Conservation (phyloP, 1,140 invertebrate genomes). For the Eurosta solidaginis region DNA sequence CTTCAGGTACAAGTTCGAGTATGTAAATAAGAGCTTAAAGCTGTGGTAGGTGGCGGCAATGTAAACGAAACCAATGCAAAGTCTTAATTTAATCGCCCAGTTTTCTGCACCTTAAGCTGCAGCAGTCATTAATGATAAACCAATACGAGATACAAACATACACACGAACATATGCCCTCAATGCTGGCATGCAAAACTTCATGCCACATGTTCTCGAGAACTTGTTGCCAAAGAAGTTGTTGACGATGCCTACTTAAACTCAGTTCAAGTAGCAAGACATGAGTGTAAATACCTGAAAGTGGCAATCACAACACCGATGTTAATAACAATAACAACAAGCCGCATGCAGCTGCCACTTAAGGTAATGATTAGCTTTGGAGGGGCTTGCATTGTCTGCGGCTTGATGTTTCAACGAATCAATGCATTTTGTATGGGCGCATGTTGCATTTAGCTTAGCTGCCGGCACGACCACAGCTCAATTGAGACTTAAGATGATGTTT, state of each 20-base stretch:
- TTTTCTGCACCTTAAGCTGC: not conserved
- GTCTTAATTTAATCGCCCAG: conserved; percentile 20
- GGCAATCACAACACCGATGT: not conserved
- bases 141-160: not conserved
- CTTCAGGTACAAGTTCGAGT: not conserved
- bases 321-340: not conserved
- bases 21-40: not conserved
- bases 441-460: not conserved
- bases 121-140: not conserved
- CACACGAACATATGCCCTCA: too few relatives aligned
- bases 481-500: not conserved
- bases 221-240: not conserved
- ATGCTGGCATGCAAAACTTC: not conserved
- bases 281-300: conserved; percentile 10
- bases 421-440: not conserved
- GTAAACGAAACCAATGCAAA: not conserved
- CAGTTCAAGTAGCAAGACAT: not conserved
- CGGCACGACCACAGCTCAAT: not conserved
- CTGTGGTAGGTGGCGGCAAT: not conserved
- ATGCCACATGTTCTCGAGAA: not conserved
- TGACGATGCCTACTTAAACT: too few relatives aligned
- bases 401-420: conserved; percentile 18
- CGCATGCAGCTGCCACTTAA: not conserved
- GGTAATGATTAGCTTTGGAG: not conserved
- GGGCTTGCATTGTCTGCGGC: not conserved